Percentiles rank a stretch among this genome's conserved stretches.
Evolutionary conservation across 2,113 vertebrate species (phyloP).

Genomic region (Phaethon lepturus): DNA sequence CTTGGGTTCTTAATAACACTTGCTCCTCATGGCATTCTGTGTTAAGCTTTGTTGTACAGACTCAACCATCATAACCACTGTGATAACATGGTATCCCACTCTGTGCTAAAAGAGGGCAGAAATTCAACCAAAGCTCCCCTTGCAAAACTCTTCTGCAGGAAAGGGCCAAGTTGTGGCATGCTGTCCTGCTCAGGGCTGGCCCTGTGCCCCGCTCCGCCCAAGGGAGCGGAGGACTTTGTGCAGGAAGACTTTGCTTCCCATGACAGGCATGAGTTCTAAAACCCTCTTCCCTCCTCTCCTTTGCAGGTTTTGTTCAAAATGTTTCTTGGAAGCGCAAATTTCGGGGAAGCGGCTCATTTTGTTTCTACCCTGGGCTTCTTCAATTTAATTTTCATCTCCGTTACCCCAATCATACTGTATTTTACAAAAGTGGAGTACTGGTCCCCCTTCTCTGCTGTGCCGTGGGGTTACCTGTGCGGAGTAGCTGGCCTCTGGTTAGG

Average conservation of each 20-base stretch:
- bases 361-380: constrained; percentile 97
- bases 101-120: not conserved
- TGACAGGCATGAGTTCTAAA: not conserved
- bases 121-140: not conserved
- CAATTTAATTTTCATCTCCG: constrained; percentile 96
- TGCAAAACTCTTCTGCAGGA: not conserved
- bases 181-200: not conserved
- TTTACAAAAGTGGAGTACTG: constrained; percentile 96
- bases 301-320: constrained; percentile 96
- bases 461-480: constrained; percentile 97
- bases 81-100: rapidly evolving
- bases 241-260: not conserved
- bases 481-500: constrained; percentile 95
- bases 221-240: not conserved
- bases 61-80: rapidly evolving
- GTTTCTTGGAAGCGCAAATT: constrained; percentile 96
- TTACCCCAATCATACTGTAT: constrained; percentile 92
- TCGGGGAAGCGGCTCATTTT: constrained; percentile 95
- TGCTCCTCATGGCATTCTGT: not conserved
- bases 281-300: not conserved
- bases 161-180: not conserved
- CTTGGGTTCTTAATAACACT: not conserved
- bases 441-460: constrained; percentile 93
- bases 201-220: not conserved
- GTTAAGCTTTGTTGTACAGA: not conserved